Evolutionary conservation across 1,140 invertebrate genomes (phyloP).

Genomic region (Sycophaga agraensis): DNA sequence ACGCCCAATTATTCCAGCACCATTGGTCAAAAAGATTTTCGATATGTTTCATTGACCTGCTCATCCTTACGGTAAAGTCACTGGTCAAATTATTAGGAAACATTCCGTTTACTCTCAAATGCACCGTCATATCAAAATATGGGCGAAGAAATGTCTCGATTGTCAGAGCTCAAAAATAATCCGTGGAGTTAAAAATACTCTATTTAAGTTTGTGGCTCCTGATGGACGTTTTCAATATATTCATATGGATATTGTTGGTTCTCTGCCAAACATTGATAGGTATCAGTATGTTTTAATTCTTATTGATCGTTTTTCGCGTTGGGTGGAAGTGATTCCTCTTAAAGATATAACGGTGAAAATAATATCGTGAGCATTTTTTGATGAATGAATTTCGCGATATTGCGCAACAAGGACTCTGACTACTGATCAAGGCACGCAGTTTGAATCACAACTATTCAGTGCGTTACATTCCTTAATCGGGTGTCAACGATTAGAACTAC

Average conservation of each 20-base stretch:
- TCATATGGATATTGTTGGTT: slow-evolving; percentile 52
- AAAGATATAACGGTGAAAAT: neutral
- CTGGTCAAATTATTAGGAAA: slow-evolving; percentile 12
- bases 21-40: slow-evolving; percentile 29
- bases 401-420: neutral
- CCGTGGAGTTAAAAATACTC: neutral
- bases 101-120: slow-evolving; percentile 29
- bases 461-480: neutral
- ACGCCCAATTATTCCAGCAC: slow-evolving; percentile 32
- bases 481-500: neutral
- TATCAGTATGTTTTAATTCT: slow-evolving; percentile 6
- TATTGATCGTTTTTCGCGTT: slow-evolving; percentile 27
- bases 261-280: slow-evolving; percentile 42
- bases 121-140: slow-evolving; percentile 23
- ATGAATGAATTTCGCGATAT: neutral
- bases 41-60: slow-evolving; percentile 29
- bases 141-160: slow-evolving; percentile 25
- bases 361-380: neutral
- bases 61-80: slow-evolving; percentile 34
- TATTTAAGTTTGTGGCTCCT: slow-evolving; percentile 7
- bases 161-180: slow-evolving; percentile 31
- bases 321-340: neutral
- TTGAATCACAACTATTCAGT: neutral
- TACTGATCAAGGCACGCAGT: neutral
- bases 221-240: slow-evolving; percentile 41